A percentile compares a stretch with the other conserved stretches of the same genome.
phyloP scores from a whole-genome alignment of 2,888 invertebrate species.

The Andrena marginata region DNA sequence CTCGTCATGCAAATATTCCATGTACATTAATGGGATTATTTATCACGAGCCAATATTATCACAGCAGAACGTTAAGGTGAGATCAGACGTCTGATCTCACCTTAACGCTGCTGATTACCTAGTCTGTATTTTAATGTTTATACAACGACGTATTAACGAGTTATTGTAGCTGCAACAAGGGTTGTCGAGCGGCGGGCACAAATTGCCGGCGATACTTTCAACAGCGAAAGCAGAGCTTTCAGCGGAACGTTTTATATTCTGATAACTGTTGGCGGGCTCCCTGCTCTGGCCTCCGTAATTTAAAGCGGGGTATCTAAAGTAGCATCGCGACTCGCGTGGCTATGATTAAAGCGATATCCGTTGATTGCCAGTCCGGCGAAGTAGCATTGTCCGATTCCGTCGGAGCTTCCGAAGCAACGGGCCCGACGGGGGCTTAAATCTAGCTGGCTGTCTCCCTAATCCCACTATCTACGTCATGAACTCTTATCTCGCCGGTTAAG shows the following conservation, averaged over 20 bases:
- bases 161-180: background rate
- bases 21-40: conserved; percentile 20
- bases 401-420: background rate
- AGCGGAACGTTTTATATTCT: background rate
- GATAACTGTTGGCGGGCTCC: background rate
- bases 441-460: conserved; percentile 33
- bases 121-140: background rate
- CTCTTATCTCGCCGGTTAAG: conserved; percentile 46
- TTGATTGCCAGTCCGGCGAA: conserved; percentile 31
- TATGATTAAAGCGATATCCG: conserved; percentile 41
- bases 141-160: background rate
- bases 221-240: background rate
- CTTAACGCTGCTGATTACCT: background rate
- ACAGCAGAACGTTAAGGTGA: background rate
- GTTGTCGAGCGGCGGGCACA: too few relatives aligned
- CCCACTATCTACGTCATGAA: conserved; percentile 41
- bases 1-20: background rate
- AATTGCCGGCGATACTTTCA: background rate
- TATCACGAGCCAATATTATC: conserved; percentile 27
- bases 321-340: conserved; percentile 7
- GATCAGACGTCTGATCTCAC: too few relatives aligned
- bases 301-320: background rate
- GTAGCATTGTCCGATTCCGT: conserved; percentile 19
- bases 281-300: background rate
- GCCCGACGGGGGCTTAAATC: conserved; percentile 35